Conservation (phyloP, 2,888 invertebrate genomes). For the Drosophila siamana region DNA sequence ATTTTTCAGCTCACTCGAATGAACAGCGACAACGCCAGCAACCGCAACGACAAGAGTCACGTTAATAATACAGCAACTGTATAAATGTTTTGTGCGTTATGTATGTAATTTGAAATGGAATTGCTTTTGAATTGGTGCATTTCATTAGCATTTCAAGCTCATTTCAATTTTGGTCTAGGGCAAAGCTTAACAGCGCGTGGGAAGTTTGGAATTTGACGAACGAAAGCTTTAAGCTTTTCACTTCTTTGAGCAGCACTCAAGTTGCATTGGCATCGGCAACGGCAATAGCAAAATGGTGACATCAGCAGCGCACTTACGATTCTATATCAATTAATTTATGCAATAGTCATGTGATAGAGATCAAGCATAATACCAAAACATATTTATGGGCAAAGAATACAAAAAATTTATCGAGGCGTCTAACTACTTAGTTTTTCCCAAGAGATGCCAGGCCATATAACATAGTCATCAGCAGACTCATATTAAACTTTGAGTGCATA, state of each 20-base stretch:
- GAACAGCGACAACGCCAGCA: constrained; percentile 23
- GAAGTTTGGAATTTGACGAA: constrained; percentile 40
- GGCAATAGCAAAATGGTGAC: no score
- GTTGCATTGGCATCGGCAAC: background rate
- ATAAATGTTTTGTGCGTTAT: constrained; percentile 45
- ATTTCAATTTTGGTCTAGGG: constrained; percentile 52
- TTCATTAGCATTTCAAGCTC: constrained; percentile 62
- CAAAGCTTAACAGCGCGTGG: constrained; percentile 47
- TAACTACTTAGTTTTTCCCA: constrained; percentile 29
- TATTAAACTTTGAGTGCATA: background rate
- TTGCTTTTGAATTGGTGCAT: constrained; percentile 60
- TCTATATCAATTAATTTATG: constrained; percentile 40
- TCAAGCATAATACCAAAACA: constrained; percentile 37
- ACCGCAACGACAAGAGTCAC: constrained; percentile 13
- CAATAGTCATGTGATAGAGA: constrained; percentile 51
- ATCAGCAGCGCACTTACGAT: background rate
- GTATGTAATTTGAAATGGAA: constrained; percentile 49
- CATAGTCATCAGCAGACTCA: constrained; percentile 19
- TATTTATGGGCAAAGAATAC: constrained; percentile 49
- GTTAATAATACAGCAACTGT: constrained; percentile 29
- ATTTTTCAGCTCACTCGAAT: constrained; percentile 37
- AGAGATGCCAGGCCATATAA: constrained; percentile 3
- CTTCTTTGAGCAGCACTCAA: background rate
- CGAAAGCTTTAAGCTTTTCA: constrained; percentile 33
- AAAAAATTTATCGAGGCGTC: constrained; percentile 32